phyloP scores from a whole-genome alignment of 2,113 vertebrate species.

The Pycnonotus jocosus region DNA sequence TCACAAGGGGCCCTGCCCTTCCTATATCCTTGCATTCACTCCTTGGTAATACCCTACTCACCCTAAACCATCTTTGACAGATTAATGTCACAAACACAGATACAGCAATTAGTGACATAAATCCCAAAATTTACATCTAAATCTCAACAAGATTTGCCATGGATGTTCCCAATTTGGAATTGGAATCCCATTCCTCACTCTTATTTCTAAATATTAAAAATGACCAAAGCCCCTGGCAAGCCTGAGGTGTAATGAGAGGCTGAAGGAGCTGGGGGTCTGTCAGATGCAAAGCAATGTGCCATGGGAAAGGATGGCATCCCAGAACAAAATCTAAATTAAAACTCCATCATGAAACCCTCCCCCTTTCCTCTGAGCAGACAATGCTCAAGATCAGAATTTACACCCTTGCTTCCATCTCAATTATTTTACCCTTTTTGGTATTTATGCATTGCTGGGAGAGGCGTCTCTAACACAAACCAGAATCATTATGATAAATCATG shows the following conservation, averaged over 20 bases:
- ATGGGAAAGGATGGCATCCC: slow-evolving; percentile 34
- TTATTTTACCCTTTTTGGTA: slow-evolving; percentile 1
- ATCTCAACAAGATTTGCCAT: neutral
- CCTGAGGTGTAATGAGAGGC: slow-evolving; percentile 16
- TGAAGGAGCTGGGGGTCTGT: slow-evolving; percentile 3
- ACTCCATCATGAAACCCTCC: slow-evolving; percentile 25
- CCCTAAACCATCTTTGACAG: neutral
- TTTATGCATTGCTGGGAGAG: neutral
- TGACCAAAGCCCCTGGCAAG: neutral
- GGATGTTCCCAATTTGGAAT: neutral
- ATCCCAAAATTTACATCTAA: neutral
- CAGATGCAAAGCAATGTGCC: slow-evolving; percentile 40
- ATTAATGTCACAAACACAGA: neutral
- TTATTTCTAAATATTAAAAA: slow-evolving; percentile 45
- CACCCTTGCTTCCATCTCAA: slow-evolving; percentile 46
- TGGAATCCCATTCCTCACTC: neutral
- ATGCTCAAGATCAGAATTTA: slow-evolving; percentile 33
- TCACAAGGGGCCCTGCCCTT: neutral
- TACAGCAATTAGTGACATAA: neutral
- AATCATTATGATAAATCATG: slow-evolving; percentile 60
- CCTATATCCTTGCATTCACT: neutral
- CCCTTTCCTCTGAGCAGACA: slow-evolving; percentile 39
- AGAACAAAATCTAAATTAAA: slow-evolving; percentile 60
- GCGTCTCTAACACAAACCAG: slow-evolving; percentile 23
- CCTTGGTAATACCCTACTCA: neutral